A percentile compares a stretch with the other conserved stretches of the same genome.
These are phyloP conservation scores for Mallotus villosus DNA, from an alignment of 2,797 vertebrate genomes.

Conservation along the genomic window DNA sequence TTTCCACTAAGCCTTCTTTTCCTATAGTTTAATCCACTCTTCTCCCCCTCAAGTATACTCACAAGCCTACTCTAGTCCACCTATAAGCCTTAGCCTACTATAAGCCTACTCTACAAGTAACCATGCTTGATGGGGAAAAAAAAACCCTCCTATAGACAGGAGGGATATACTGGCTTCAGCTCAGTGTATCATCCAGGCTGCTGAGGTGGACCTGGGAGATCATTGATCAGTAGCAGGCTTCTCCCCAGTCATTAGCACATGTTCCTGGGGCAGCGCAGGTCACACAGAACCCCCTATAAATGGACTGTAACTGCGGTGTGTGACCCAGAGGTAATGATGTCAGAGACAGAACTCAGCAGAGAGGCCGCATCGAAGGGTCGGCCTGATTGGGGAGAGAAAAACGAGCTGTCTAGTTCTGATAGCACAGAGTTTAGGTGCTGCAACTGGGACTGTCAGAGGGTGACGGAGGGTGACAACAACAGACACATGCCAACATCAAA, in stretches of 20 bases:
- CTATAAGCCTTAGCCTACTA: no score
- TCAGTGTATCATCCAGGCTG: background rate
- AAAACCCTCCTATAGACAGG: background rate
- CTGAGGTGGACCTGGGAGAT: constrained; percentile 36
- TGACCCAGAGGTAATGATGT: constrained; percentile 56
- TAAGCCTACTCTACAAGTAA: background rate
- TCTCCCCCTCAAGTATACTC: no score
- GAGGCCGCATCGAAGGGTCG: constrained; percentile 43
- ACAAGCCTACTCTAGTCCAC: no score
- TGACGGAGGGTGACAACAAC: no score
- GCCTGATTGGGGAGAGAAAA: constrained; percentile 50
- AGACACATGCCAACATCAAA: no score
- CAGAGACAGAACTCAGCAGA: constrained; percentile 50
- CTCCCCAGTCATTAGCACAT: constrained; percentile 61
- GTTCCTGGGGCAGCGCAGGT: constrained; percentile 37
- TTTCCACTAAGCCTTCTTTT: background rate
- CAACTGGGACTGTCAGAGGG: no score
- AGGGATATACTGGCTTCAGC: no score
- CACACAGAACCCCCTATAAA: constrained; percentile 35
- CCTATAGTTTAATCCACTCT: no score
- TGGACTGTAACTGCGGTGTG: constrained; percentile 41
- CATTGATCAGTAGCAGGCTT: constrained; percentile 53
- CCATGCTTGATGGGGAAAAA: no score
- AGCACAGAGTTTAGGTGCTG: no score
- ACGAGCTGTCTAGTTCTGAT: constrained; percentile 34